Evolutionary conservation across 37 sponge, comb jelly and placozoan species (phyloP).

Genomic region (Diacarnus erythraeanus): DNA sequence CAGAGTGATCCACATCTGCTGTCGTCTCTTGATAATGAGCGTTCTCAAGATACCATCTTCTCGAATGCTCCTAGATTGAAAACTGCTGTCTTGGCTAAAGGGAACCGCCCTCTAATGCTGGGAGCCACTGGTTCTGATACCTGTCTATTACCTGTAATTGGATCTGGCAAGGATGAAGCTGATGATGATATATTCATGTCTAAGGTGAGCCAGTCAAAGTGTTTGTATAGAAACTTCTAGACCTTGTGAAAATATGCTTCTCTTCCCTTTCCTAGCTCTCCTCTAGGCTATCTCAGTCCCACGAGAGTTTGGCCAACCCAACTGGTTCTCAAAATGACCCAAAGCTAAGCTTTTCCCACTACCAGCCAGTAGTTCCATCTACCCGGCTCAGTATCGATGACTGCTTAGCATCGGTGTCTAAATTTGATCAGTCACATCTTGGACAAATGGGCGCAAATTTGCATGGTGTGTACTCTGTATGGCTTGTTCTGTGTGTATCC

Average conservation of each 20-base stretch:
- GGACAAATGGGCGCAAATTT: slow-evolving; percentile 29
- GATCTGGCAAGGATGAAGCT: background rate
- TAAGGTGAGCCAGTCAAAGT: no score
- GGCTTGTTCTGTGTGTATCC: no score
- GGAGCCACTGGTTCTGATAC: slow-evolving; percentile 11
- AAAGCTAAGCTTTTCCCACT: background rate
- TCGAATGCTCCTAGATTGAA: background rate
- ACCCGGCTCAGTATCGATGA: slow-evolving; percentile 13
- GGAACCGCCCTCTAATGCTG: slow-evolving; percentile 8
- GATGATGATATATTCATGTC: no score
- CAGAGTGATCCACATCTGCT: no score
- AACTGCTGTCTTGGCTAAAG: slow-evolving; percentile 49
- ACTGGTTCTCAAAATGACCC: slow-evolving; percentile 1
- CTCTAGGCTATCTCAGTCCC: background rate
- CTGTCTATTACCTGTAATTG: background rate
- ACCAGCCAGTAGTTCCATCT: background rate
- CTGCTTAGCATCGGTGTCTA: slow-evolving; percentile 40
- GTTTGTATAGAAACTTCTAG: no score
- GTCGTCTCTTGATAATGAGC: no score
- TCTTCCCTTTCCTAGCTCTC: background rate
- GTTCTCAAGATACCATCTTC: no score
- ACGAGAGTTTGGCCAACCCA: background rate
- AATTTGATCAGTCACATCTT: slow-evolving; percentile 54
- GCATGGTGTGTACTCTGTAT: no score
- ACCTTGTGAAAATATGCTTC: no score